These are phyloP conservation scores for Gnathonemus longibarbis DNA, from an alignment of 2,113 vertebrate genomes.

Conservation along the genomic window DNA sequence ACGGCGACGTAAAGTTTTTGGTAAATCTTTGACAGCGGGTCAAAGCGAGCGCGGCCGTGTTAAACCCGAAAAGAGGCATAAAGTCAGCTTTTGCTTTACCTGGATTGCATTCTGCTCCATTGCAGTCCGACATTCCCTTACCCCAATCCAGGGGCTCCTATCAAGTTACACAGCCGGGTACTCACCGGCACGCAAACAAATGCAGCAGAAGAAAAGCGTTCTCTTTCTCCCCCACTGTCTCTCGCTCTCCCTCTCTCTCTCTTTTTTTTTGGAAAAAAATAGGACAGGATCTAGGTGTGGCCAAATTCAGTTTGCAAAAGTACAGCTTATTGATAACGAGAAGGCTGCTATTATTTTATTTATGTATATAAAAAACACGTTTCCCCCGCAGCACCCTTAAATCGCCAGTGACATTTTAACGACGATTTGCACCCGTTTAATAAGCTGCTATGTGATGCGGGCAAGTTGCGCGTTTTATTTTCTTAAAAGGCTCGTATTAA, in stretches of 20 bases:
- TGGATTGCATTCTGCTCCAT: slow-evolving; percentile 74
- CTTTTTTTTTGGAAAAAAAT: slow-evolving; percentile 43
- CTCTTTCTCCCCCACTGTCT: background rate
- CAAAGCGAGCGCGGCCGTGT: background rate
- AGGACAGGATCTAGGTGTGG: slow-evolving; percentile 63
- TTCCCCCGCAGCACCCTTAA: background rate
- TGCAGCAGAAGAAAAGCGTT: slow-evolving; percentile 41
- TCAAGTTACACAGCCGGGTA: slow-evolving; percentile 71
- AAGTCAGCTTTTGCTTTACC: slow-evolving; percentile 56
- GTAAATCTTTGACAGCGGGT: slow-evolving; percentile 1
- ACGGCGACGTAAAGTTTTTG: background rate
- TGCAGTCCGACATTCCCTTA: slow-evolving; percentile 70
- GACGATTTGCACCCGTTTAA: background rate
- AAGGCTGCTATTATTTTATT: slow-evolving; percentile 7
- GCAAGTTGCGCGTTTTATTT: background rate
- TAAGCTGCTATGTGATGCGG: background rate
- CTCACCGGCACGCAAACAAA: slow-evolving; percentile 63
- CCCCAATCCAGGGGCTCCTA: slow-evolving; percentile 49
- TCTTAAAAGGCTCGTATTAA: background rate
- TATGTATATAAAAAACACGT: background rate
- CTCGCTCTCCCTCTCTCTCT: background rate
- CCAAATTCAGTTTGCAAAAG: slow-evolving; percentile 56
- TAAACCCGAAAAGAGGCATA: slow-evolving; percentile 44
- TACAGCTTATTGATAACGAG: slow-evolving; percentile 48
- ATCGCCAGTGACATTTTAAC: background rate